Evolutionary conservation across 2,888 invertebrate genomes (phyloP), one percentile per base, ranked within the genome.

Genomic region (Chymomyza procnemis): DNA sequence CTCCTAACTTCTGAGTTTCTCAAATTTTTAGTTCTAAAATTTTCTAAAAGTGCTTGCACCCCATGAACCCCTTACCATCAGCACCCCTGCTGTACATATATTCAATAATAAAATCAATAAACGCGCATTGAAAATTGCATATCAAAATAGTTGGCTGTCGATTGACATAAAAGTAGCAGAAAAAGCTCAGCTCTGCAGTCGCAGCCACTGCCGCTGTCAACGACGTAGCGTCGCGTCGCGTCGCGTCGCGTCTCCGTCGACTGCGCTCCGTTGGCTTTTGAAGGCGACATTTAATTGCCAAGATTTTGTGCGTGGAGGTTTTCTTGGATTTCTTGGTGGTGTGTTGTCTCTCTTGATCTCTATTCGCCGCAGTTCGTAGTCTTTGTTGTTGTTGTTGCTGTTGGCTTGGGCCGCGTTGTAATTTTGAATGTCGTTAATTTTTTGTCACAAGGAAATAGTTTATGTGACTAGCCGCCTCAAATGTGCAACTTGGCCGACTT

Each of bases 371-470:
- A 26, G 26, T 26, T 26, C 26, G 26, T 26, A 50, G 48, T 59
- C 48, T 26, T 56, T 22, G 14, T 56, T 18, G 30, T 19, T 59
- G 26, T 70, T 26, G 59, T 57, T 54, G 67, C 63, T 71, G 67
- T 72, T 61, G 18, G 3, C 19, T 70, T 74, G 67, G 70, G 70
- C 63, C 60, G 65, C 61, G 56, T 58, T 67, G 67, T 67, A 66
- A 67, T 64, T 82, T 22, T 61, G 30, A 50, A 26, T 61, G 60
- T 50, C 50, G 50, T 75, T 74, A 71, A 68, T 76, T 83, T 80
- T 76, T 86, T 87, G 85, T 87, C 83, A 83, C 87, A 79, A 83
- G 83, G 83, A 83, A 83, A 83, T 83, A 73, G 82, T 78, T 84
- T 87, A 83, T 86, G 86, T 73, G 76, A 76, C 76, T 78, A 70